Base-by-base conservation (phyloP, 2,888 invertebrate genomes). In the Adela reaumurella region DNA sequence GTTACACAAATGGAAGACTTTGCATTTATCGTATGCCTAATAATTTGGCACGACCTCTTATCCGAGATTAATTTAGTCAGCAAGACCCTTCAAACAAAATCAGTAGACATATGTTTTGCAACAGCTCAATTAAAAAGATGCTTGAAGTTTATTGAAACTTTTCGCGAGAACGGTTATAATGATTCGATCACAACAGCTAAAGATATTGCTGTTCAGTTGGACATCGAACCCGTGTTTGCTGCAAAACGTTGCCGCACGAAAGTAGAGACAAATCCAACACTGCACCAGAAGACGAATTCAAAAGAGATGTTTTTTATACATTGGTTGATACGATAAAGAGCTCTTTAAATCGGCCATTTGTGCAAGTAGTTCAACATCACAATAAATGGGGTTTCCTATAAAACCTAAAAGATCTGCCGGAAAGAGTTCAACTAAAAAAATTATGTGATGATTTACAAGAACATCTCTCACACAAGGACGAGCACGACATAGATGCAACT, bases 21-120 rank as follows among this genome's bases (percentile, higher is more conserved):
- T 17, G 16, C 14, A 28, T 46, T 46, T 46, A 16, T 46, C 11
- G 4, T 46, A 14, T 24, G 16, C 19, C 19, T 46, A 20, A 46
- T 46, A 14, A 46, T 46, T 46, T 46, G 46, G 29, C 17, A 46
- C n/a, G 46, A 46, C 28, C 16, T 46, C 17, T 46, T 46, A 24
- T 46, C 20, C 28, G 4, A 46, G 3, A 17, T 46, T 24, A 46
- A 46, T 46, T 17, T 46, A 14, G 46, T 46, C 17, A 46, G 46
- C 28, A 46, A 46, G 17, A 14, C 46, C 28, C 14, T 46, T 14
- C 28, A 46, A 46, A 14, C 17, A 46, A 17, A 46, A 20, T 20
- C n/a, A 10, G 10, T 46, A 46, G 46, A 46, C 29, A 16, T 46
- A 17, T 17, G n/a, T 16, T 19, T 18, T 19, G 45, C 45, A 14